Percentiles rank a stretch among this genome's conserved stretches.
These are phyloP conservation scores for Tetraneura akinire DNA, from an alignment of 1,140 invertebrate species.

Conservation along the genomic window DNA sequence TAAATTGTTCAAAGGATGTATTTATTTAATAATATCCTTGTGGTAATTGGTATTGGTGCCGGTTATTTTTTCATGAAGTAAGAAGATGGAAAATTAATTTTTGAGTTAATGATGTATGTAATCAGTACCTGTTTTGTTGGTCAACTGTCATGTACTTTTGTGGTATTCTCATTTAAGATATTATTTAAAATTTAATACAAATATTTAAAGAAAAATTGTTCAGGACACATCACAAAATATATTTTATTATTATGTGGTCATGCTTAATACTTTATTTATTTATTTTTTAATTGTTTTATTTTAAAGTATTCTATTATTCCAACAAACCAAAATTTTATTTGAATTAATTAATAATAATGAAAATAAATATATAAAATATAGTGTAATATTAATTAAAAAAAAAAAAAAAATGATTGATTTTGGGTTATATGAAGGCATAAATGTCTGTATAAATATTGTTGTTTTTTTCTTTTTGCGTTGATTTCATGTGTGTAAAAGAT, in stretches of 20 bases:
- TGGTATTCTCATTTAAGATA: background rate
- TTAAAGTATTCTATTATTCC: background rate
- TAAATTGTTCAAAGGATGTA: background rate
- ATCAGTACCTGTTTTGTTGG: slow-evolving; percentile 8
- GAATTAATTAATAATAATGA: slow-evolving; percentile 4
- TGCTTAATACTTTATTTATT: background rate
- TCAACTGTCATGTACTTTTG: slow-evolving; percentile 38
- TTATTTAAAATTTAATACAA: background rate
- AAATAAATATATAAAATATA: too few relatives aligned
- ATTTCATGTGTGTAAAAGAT: slow-evolving; percentile 36
- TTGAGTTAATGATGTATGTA: background rate
- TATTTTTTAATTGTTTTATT: background rate
- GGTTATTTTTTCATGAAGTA: slow-evolving; percentile 34
- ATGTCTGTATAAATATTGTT: slow-evolving; percentile 45
- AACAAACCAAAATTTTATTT: slow-evolving; percentile 27
- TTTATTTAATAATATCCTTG: slow-evolving; percentile 13
- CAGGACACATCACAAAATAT: slow-evolving; percentile 29
- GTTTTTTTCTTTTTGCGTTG: slow-evolving; percentile 21
- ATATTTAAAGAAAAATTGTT: slow-evolving; percentile 4
- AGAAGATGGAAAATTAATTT: slow-evolving; percentile 40
- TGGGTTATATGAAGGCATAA: slow-evolving; percentile 44
- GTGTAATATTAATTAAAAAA: background rate
- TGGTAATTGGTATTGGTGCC: slow-evolving; percentile 38
- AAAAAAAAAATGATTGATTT: background rate
- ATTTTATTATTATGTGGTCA: slow-evolving; percentile 33